A percentile compares a stretch with the other conserved stretches of the same genome.
phyloP scores from a whole-genome alignment of 2,797 vertebrate genomes.

The Darevskia nairensis region DNA sequence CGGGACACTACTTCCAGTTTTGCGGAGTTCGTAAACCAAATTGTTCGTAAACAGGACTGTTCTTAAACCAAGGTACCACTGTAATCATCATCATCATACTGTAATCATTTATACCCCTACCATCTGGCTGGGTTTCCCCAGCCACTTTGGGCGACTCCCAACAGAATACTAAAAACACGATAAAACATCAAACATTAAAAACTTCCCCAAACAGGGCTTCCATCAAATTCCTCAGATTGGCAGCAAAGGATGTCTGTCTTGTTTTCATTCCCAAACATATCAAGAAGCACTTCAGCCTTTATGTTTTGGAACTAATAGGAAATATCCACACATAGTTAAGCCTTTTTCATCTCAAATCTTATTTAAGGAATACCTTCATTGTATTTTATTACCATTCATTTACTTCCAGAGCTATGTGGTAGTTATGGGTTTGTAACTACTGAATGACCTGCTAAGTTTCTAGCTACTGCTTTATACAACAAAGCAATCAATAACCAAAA shows the following conservation, averaged over 20 bases:
- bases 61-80: too few species aligned
- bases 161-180: too few species aligned
- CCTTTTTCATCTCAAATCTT: neutral
- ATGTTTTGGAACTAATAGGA: neutral
- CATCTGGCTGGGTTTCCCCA: too few species aligned
- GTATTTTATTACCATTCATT: neutral
- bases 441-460: constrained; percentile 10
- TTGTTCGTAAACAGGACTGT: too few species aligned
- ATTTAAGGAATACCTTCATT: neutral
- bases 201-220: too few species aligned
- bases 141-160: too few species aligned
- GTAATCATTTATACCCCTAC: too few species aligned
- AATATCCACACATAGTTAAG: neutral
- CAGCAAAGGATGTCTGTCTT: neutral
- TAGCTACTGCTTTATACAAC: constrained; percentile 20
- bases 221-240: too few species aligned
- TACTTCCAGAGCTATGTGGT: neutral
- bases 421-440: neutral
- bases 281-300: neutral
- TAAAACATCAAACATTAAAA: too few species aligned
- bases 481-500: constrained; percentile 35
- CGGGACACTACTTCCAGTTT: too few species aligned
- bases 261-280: neutral
- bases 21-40: too few species aligned
- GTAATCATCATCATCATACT: too few species aligned